These are phyloP conservation scores for Psittacula echo DNA, from an alignment of 2,797 vertebrate genomes.

Conservation along the genomic window DNA sequence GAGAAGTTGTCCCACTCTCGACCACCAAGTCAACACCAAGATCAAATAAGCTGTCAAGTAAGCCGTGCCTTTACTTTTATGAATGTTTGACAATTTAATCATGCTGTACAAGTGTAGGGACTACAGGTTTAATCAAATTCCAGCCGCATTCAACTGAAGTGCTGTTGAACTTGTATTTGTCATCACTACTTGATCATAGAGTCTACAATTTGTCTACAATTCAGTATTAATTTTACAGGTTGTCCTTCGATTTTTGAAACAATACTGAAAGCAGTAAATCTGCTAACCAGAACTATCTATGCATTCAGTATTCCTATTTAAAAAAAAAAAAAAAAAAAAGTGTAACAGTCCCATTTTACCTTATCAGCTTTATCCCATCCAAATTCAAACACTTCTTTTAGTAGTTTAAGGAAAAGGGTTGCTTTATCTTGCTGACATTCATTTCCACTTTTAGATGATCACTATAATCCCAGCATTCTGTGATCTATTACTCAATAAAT, in stretches of 20 bases:
- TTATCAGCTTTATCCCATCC: not conserved
- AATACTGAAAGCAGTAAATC: not conserved
- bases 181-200: not conserved
- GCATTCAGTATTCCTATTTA: not conserved
- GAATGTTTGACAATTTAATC: not conserved
- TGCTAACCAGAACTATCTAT: not conserved
- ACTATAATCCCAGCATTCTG: not conserved
- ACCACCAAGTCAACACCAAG: conserved; percentile 80
- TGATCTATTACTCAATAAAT: not conserved
- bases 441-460: not conserved
- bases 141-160: not conserved
- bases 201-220: not conserved
- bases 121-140: not conserved
- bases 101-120: not conserved
- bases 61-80: conserved; percentile 53
- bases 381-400: not conserved
- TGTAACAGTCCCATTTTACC: not conserved
- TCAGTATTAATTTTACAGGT: not conserved
- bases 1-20: conserved; percentile 80
- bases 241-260: not conserved
- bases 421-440: not conserved
- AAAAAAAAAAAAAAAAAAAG: not conserved
- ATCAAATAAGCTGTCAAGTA: conserved; percentile 84
- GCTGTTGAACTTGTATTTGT: not conserved
- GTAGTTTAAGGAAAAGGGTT: not conserved